These are phyloP conservation scores for Caenorhabditis zanzibari DNA, from an alignment of 2,888 invertebrate genomes.

Conservation along the genomic window DNA sequence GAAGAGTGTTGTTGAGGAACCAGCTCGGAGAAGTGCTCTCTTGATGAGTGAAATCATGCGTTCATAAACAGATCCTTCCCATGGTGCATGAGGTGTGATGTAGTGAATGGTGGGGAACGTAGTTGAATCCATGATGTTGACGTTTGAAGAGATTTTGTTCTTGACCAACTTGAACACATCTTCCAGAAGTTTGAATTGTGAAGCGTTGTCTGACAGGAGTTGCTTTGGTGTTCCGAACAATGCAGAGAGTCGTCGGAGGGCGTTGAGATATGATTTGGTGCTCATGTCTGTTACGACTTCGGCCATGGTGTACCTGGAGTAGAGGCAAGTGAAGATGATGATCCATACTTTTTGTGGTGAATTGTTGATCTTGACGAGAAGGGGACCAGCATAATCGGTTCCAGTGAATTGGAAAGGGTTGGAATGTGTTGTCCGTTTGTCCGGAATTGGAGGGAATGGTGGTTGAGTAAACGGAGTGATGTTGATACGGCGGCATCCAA, in stretches of 20 bases:
- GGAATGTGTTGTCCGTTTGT: conserved; percentile 64
- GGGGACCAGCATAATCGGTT: conserved; percentile 82
- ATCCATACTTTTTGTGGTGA: background rate
- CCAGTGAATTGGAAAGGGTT: conserved; percentile 79
- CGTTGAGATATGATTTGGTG: conserved; percentile 3
- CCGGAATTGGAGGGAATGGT: conserved; percentile 81
- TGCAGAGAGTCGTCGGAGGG: conserved; percentile 21
- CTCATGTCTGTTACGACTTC: conserved; percentile 12
- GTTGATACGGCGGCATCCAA: conserved; percentile 75
- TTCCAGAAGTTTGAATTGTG: conserved; percentile 3
- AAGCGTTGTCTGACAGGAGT: conserved; percentile 32
- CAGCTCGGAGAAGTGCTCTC: too few relatives aligned
- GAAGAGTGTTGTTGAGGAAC: too few relatives aligned
- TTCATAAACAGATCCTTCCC: too few relatives aligned
- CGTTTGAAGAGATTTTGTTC: background rate
- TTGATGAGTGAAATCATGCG: too few relatives aligned
- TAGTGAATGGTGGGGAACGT: conserved; percentile 9
- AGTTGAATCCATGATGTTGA: background rate
- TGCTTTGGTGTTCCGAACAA: conserved; percentile 27
- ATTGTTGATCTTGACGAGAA: conserved; percentile 62
- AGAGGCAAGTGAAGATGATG: conserved; percentile 36
- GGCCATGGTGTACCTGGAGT: background rate
- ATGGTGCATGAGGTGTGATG: conserved; percentile 73
- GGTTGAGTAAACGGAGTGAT: conserved; percentile 72
- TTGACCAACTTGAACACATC: background rate